Conservation (phyloP, 2,888 invertebrate genomes). For the Eueremaeus valkanovi region DNA sequence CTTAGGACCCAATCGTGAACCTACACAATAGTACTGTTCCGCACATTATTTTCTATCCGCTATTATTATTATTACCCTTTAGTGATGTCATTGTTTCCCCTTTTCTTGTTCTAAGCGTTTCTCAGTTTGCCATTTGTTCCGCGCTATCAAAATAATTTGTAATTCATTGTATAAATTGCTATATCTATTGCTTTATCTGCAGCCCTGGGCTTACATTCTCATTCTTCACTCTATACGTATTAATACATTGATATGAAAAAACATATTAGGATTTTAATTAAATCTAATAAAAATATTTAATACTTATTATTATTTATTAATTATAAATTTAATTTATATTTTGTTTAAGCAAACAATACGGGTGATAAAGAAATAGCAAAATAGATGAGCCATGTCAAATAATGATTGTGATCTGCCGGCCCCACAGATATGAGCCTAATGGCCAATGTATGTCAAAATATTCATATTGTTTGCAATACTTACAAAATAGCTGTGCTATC, state of each 20-base stretch:
- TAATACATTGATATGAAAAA: too few species aligned
- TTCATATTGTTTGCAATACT: not conserved
- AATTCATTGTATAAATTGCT: not conserved
- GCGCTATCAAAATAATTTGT: not conserved
- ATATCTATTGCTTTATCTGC: not conserved
- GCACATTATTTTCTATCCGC: too few species aligned
- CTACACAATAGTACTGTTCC: not conserved
- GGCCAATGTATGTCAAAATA: not conserved
- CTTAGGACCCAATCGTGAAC: not conserved
- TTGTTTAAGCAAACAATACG: too few species aligned
- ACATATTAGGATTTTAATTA: too few species aligned
- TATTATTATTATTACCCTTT: not conserved
- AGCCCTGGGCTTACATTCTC: not conserved
- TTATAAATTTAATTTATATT: too few species aligned
- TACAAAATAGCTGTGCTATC: not conserved
- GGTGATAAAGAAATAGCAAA: too few species aligned
- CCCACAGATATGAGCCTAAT: too few species aligned
- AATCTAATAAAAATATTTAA: too few species aligned
- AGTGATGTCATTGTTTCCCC: slow-evolving; percentile 2
- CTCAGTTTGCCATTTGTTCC: slow-evolving; percentile 6
- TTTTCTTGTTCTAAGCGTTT: slow-evolving; percentile 11
- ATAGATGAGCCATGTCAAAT: too few species aligned
- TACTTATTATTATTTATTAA: too few species aligned
- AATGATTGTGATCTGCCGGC: too few species aligned
- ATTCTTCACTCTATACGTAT: not conserved